Percentiles rank a stretch among this genome's conserved stretches.
Conservation (phyloP, 2,888 invertebrate species). For the Frankliniella intonsa region DNA sequence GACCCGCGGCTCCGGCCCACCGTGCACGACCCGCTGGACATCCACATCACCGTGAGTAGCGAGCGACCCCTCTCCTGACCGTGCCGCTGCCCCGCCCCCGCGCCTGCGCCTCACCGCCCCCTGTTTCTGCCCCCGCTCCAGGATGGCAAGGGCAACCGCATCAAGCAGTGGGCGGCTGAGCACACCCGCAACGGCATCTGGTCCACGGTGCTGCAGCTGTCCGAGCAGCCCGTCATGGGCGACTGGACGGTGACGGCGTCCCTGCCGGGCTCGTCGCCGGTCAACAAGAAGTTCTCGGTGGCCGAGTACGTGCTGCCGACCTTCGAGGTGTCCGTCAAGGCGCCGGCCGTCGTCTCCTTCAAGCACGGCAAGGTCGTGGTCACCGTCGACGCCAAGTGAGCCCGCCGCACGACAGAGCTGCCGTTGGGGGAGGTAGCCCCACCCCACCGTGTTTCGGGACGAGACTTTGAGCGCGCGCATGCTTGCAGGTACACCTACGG, state of each 20-base stretch:
- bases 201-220: not conserved
- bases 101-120: no score
- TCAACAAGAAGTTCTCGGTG: not conserved
- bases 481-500: conserved; percentile 5
- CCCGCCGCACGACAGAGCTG: not conserved
- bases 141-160: conserved; percentile 10
- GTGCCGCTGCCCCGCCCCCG: not conserved
- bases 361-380: not conserved
- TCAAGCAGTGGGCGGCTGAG: not conserved
- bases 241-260: not conserved
- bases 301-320: conserved; percentile 14
- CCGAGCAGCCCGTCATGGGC: not conserved
- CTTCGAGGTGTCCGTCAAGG: conserved; percentile 6
- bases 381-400: conserved; percentile 6
- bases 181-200: not conserved
- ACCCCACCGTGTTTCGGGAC: not conserved
- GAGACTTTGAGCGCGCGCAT: not conserved
- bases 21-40: not conserved
- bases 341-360: not conserved
- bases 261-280: not conserved
- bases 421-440: not conserved
- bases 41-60: not conserved
- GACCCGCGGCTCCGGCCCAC: not conserved
- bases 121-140: not conserved
- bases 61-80: not conserved